Evolutionary conservation across 2,797 vertebrate species (phyloP).

Genomic region (Rhabdophis nuchalis): DNA sequence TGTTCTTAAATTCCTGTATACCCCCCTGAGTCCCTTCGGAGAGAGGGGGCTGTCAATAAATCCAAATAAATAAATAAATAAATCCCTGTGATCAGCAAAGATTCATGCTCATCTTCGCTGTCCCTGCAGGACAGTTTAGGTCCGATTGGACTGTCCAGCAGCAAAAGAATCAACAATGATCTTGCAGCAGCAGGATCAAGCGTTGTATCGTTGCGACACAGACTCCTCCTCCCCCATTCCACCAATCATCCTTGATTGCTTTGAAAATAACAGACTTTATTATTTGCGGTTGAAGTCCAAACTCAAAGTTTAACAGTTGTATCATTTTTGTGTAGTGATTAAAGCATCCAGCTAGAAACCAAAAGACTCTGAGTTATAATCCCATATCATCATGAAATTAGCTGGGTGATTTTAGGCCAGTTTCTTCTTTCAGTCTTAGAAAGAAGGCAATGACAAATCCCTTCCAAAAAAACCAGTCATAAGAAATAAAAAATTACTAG

Average conservation of each 20-base stretch:
- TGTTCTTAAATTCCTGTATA: too few relatives aligned
- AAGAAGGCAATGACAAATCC: background rate
- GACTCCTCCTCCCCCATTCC: too few relatives aligned
- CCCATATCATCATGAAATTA: background rate
- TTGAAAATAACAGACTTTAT: background rate
- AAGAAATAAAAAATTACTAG: background rate
- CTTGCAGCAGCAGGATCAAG: too few relatives aligned
- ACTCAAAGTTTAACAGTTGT: background rate
- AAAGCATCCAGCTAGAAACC: background rate
- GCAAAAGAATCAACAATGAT: too few relatives aligned
- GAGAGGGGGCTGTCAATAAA: too few relatives aligned
- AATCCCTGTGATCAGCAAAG: too few relatives aligned
- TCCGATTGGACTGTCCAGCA: too few relatives aligned
- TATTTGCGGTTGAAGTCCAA: background rate
- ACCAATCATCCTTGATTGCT: background rate
- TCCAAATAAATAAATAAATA: too few relatives aligned
- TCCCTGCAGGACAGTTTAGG: too few relatives aligned
- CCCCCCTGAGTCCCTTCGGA: too few relatives aligned
- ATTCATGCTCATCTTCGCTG: too few relatives aligned
- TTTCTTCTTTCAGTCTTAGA: background rate
- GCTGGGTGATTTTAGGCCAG: background rate
- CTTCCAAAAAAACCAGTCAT: background rate
- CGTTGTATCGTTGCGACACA: too few relatives aligned
- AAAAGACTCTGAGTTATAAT: background rate
- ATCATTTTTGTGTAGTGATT: background rate